Conservation (phyloP, 2,888 invertebrate genomes). For the Plagodis dolabraria region DNA sequence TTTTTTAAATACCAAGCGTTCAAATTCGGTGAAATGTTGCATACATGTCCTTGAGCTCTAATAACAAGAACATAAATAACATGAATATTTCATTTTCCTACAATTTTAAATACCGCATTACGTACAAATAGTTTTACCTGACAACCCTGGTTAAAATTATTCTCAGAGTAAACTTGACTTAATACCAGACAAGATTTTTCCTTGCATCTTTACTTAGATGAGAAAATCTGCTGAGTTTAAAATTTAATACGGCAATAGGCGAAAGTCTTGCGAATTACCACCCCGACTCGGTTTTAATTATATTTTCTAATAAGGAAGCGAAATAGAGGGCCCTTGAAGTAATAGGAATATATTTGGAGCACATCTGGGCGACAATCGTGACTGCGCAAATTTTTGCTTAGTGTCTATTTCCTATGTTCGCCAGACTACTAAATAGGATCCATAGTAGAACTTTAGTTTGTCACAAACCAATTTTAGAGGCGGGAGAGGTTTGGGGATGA, state of each 20-base stretch:
- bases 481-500: no score
- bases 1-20: no score
- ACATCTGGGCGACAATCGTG: conserved; percentile 4
- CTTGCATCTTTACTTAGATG: conserved; percentile 20
- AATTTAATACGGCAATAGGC: conserved; percentile 40
- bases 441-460: no score
- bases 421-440: no score
- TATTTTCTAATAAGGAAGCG: conserved; percentile 32
- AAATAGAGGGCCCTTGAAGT: conserved; percentile 18
- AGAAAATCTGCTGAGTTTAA: conserved; percentile 38
- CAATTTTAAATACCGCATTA: neutral
- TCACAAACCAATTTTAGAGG: no score
- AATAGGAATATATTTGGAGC: conserved; percentile 7
- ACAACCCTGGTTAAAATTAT: conserved; percentile 31
- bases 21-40: no score
- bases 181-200: conserved; percentile 35
- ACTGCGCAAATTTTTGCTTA: neutral
- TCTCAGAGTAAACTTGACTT: conserved; percentile 35
- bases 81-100: no score
- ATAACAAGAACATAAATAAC: no score
- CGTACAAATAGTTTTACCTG: conserved; percentile 1
- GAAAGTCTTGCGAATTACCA: conserved; percentile 26
- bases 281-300: conserved; percentile 37
- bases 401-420: no score
- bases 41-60: no score